phyloP scores from a whole-genome alignment of 2,797 vertebrate species.

The Chanos chanos region DNA sequence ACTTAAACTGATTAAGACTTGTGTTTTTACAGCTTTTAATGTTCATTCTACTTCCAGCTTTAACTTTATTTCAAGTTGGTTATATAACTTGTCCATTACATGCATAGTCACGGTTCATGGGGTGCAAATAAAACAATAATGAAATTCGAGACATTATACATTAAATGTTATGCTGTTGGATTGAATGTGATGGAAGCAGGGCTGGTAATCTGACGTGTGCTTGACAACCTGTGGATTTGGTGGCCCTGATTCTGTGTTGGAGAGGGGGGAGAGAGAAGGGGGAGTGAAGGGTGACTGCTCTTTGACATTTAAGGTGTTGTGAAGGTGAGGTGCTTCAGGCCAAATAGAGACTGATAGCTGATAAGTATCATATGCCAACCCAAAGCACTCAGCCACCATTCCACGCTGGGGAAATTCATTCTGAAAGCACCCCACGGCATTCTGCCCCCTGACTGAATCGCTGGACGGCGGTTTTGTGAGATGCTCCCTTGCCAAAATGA shows the following conservation, averaged over 20 bases:
- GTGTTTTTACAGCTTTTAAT: too few relatives aligned
- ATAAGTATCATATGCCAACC: conserved; percentile 46
- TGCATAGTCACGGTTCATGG: too few relatives aligned
- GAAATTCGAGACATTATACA: too few relatives aligned
- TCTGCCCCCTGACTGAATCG: background rate
- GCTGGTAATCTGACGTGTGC: too few relatives aligned
- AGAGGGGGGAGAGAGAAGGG: background rate
- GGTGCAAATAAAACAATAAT: too few relatives aligned
- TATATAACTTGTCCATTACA: too few relatives aligned
- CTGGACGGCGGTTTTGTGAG: background rate
- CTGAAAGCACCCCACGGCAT: conserved; percentile 32
- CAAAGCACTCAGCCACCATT: conserved; percentile 7
- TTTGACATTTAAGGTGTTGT: conserved; percentile 48
- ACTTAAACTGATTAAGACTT: too few relatives aligned
- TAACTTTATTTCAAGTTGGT: too few relatives aligned
- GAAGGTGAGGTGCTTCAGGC: conserved; percentile 50
- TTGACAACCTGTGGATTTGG: conserved; percentile 3
- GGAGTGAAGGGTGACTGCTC: conserved; percentile 1
- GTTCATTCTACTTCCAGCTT: too few relatives aligned
- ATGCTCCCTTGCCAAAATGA: conserved; percentile 50
- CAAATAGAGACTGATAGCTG: conserved; percentile 39
- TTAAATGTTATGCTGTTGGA: too few relatives aligned
- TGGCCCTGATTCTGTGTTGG: background rate
- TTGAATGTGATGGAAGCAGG: too few relatives aligned
- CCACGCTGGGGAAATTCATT: conserved; percentile 39